Percentiles rank a stretch among this genome's conserved stretches.
phyloP scores from a whole-genome alignment of 2,888 invertebrate species.

The Clivina fossor region DNA sequence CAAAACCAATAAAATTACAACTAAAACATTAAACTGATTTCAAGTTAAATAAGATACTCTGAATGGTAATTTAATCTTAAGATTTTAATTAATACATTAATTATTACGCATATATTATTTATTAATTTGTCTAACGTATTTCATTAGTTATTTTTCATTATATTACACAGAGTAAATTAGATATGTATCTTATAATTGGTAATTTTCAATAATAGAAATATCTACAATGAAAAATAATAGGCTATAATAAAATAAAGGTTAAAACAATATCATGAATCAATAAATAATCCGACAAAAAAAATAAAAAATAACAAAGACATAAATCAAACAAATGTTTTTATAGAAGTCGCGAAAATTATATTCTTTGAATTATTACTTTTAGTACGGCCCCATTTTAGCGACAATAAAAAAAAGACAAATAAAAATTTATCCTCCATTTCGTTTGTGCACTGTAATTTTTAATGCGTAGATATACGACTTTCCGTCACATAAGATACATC shows the following conservation, averaged over 20 bases:
- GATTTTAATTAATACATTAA: too few species aligned
- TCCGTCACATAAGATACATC: conserved; percentile 10
- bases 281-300: conserved; percentile 7
- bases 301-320: not conserved
- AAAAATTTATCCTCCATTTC: not conserved
- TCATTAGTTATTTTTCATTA: too few species aligned
- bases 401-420: conserved; percentile 5
- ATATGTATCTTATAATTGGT: too few species aligned
- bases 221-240: conserved; percentile 1
- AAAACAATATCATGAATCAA: not conserved
- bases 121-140: too few species aligned
- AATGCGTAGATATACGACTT: too few species aligned
- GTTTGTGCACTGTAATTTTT: not conserved
- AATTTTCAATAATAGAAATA: conserved; percentile 3
- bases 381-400: conserved; percentile 5
- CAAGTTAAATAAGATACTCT: too few species aligned
- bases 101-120: too few species aligned
- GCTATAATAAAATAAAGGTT: conserved; percentile 4
- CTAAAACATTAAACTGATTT: too few species aligned
- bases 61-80: too few species aligned
- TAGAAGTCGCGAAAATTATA: not conserved
- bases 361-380: conserved; percentile 10
- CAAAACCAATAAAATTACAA: too few species aligned
- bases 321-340: conserved; percentile 8
- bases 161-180: too few species aligned